A percentile compares a stretch with the other conserved stretches of the same genome.
These are phyloP conservation scores for Hyperoplus lanceolatus DNA, from an alignment of 2,797 vertebrate genomes.

Conservation along the genomic window DNA sequence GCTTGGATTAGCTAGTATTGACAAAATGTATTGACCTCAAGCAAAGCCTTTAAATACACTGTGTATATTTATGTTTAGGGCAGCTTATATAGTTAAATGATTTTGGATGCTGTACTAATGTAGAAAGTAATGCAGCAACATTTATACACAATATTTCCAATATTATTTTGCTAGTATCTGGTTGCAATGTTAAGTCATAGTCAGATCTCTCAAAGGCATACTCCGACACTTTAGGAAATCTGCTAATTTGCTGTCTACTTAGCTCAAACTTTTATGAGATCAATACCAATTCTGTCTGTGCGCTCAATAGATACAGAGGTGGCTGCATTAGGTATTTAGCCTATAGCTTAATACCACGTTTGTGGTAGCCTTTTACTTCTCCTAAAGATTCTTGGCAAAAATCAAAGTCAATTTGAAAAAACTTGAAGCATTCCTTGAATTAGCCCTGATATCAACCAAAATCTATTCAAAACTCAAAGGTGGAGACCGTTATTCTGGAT, in stretches of 20 bases:
- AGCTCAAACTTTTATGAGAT: conserved; percentile 28
- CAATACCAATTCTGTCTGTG: conserved; percentile 40
- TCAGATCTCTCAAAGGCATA: neutral
- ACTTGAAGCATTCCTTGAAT: neutral
- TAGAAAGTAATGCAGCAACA: neutral
- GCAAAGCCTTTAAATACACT: neutral
- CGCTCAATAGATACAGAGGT: conserved; percentile 18
- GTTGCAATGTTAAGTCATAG: neutral
- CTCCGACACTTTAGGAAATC: conserved; percentile 27
- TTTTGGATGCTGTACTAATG: neutral
- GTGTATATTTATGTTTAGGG: neutral
- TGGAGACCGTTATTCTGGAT: neutral
- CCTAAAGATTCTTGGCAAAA: neutral
- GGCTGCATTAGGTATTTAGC: conserved; percentile 48
- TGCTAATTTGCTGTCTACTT: conserved; percentile 36
- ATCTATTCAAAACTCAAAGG: neutral
- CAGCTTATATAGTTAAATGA: neutral
- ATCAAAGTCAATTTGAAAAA: neutral
- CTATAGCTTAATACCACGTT: neutral
- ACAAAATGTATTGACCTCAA: neutral
- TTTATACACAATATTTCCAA: neutral
- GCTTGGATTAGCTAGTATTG: neutral
- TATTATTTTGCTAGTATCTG: neutral
- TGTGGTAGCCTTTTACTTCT: neutral
- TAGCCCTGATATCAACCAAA: neutral